Evolutionary conservation across 2,113 vertebrate genomes (phyloP).

Genomic region (Nettapus auritus): DNA sequence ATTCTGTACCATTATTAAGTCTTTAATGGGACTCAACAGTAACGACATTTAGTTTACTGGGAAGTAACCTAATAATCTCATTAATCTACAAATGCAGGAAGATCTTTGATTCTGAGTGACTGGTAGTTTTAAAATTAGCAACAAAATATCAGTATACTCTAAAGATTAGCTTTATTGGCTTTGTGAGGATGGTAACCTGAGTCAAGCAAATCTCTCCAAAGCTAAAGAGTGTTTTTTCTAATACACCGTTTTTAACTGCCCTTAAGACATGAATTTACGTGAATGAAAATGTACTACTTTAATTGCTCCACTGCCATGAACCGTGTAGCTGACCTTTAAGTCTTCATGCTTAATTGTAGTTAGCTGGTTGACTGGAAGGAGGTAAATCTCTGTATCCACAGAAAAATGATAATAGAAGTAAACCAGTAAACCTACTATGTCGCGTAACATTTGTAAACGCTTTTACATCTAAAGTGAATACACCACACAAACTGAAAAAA

Average conservation of each 20-base stretch:
- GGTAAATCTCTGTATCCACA: background rate
- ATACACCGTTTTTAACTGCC: background rate
- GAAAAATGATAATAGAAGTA: background rate
- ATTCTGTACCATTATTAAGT: background rate
- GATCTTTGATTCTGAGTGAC: background rate
- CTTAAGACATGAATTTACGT: background rate
- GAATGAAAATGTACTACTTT: background rate
- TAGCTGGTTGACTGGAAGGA: background rate
- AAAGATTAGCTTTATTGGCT: background rate
- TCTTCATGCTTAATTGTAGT: background rate
- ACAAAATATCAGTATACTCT: background rate
- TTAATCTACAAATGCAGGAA: background rate
- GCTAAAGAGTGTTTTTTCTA: background rate
- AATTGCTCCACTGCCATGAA: background rate
- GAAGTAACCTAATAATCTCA: background rate
- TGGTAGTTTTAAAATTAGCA: background rate
- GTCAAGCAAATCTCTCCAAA: background rate
- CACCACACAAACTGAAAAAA: background rate
- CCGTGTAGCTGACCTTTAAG: background rate
- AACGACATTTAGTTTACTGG: background rate
- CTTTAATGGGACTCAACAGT: background rate
- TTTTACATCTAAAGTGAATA: background rate
- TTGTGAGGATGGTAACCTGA: background rate
- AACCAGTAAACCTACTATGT: background rate
- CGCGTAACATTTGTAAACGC: background rate